These are phyloP conservation scores for Coranthus polyacanthus DNA, from an alignment of 2,797 vertebrate species.

Conservation along the genomic window DNA sequence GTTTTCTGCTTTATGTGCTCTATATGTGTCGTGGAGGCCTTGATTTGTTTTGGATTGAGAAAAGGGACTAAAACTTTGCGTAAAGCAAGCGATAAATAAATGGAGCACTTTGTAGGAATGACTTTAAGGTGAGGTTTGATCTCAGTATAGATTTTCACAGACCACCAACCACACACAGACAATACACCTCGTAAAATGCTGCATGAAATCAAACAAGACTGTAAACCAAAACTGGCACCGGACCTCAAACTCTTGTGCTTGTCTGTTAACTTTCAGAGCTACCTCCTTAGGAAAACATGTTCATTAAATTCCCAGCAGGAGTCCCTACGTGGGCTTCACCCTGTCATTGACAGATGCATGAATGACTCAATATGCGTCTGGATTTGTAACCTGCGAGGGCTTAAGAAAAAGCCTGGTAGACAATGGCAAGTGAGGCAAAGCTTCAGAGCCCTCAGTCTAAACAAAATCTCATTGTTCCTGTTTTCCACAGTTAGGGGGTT, in stretches of 20 bases:
- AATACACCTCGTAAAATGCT: slow-evolving; percentile 26
- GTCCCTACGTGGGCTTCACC: slow-evolving; percentile 57
- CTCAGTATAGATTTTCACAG: slow-evolving; percentile 13
- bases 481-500: slow-evolving; percentile 77
- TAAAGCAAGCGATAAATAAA: slow-evolving; percentile 19
- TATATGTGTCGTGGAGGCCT: slow-evolving; percentile 23
- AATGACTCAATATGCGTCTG: slow-evolving; percentile 79
- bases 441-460: slow-evolving; percentile 73
- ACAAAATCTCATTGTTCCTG: slow-evolving; percentile 83
- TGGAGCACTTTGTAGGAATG: slow-evolving; percentile 7
- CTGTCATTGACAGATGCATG: slow-evolving; percentile 73
- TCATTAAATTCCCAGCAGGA: slow-evolving; percentile 78
- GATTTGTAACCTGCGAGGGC: slow-evolving; percentile 74
- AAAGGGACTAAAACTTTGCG: slow-evolving; percentile 24
- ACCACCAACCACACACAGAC: slow-evolving; percentile 43
- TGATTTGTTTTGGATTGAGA: slow-evolving; percentile 34
- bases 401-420: slow-evolving; percentile 67
- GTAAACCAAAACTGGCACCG: slow-evolving; percentile 52
- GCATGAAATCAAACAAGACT: slow-evolving; percentile 60
- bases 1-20: slow-evolving; percentile 25
- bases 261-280: slow-evolving; percentile 62
- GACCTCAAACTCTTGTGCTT: slow-evolving; percentile 46
- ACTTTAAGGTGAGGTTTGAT: slow-evolving; percentile 28
- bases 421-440: slow-evolving; percentile 74
- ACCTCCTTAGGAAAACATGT: slow-evolving; percentile 72